A percentile compares a stretch with the other conserved stretches of the same genome.
Evolutionary conservation across 2,113 vertebrate genomes (phyloP).

Genomic region (Bubo bubo): DNA sequence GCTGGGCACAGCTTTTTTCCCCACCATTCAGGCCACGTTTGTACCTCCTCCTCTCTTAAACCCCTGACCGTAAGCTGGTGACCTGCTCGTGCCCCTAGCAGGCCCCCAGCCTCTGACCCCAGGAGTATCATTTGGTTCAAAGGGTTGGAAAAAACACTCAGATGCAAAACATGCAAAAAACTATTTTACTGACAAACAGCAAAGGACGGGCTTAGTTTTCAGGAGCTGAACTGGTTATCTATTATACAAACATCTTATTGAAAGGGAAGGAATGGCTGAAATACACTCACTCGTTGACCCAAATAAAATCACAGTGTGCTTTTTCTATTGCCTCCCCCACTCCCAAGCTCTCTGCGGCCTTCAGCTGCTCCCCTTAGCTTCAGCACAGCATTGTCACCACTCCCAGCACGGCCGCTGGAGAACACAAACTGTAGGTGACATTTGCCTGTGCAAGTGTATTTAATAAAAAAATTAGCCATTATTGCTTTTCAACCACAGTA

Average conservation of each 20-base stretch:
- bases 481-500: conserved; percentile 58
- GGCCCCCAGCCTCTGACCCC: background rate
- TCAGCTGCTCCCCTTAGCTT: background rate
- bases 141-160: conserved; percentile 16
- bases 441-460: background rate
- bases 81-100: background rate
- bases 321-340: background rate
- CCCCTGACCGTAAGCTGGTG: background rate
- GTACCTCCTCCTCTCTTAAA: background rate
- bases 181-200: conserved; percentile 72
- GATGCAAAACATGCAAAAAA: conserved; percentile 71
- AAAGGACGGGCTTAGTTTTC: conserved; percentile 32
- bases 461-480: conserved; percentile 17
- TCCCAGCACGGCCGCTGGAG: background rate
- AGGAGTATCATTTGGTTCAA: fast-evolving
- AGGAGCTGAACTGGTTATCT: conserved; percentile 19
- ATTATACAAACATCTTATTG: conserved; percentile 3
- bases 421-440: background rate
- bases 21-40: fast-evolving
- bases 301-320: conserved; percentile 65
- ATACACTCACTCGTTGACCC: conserved; percentile 32
- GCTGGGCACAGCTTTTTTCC: background rate
- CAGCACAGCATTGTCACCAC: background rate
- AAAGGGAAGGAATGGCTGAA: conserved; percentile 52
- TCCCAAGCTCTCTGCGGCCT: background rate